Evolutionary conservation across 1,140 invertebrate genomes (phyloP).

Genomic region (Wiebesia pumilae): DNA sequence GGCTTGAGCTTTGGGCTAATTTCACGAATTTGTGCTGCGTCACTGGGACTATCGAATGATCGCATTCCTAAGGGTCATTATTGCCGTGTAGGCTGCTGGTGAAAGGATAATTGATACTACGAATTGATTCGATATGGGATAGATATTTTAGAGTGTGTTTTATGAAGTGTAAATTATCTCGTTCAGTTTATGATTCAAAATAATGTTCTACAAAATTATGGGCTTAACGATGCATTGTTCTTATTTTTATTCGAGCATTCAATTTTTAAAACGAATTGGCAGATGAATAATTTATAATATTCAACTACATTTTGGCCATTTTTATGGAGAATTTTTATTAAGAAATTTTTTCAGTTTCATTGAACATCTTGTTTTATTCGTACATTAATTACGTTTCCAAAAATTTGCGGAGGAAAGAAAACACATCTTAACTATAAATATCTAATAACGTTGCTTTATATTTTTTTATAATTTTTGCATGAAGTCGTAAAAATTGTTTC

Average conservation of each 20-base stretch:
- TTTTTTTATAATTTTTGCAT: constrained; percentile 48
- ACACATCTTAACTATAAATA: constrained; percentile 33
- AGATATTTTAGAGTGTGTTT: constrained; percentile 25
- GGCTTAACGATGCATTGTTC: not conserved
- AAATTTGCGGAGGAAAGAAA: constrained; percentile 26
- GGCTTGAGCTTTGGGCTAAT: constrained; percentile 22
- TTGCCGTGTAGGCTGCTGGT: constrained; percentile 31
- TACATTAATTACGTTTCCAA: not conserved
- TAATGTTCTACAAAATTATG: constrained; percentile 26
- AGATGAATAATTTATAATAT: not conserved
- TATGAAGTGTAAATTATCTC: constrained; percentile 48
- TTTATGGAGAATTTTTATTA: not conserved
- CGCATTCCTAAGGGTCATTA: constrained; percentile 42
- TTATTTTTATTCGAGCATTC: not conserved
- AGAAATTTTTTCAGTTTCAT: not conserved
- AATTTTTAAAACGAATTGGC: not conserved
- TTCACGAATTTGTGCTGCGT: constrained; percentile 22
- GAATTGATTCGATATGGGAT: constrained; percentile 3
- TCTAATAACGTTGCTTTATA: constrained; percentile 48
- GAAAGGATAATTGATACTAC: constrained; percentile 51
- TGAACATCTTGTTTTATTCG: not conserved
- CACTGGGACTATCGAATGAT: constrained; percentile 27
- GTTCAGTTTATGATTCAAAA: constrained; percentile 38
- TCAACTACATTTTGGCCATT: not conserved
- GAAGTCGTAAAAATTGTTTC: constrained; percentile 42